A percentile compares a stretch with the other conserved stretches of the same genome.
Conservation (phyloP, 2,113 vertebrate species). For the Corvus moneduloides region DNA sequence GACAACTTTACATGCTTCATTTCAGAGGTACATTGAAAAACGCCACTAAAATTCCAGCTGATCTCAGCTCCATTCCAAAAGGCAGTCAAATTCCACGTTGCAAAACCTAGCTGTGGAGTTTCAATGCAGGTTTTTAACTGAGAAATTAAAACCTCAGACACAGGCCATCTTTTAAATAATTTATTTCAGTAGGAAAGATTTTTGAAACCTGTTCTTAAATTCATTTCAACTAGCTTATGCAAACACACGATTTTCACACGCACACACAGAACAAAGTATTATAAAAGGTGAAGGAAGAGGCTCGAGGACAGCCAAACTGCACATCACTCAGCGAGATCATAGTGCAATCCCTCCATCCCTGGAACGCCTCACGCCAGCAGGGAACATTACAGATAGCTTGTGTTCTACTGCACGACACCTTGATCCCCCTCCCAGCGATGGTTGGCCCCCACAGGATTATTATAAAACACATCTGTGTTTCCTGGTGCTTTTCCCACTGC, state of each 20-base stretch:
- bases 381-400: conserved; percentile 64
- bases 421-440: neutral
- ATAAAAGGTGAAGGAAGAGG: conserved; percentile 66
- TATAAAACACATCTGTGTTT: neutral
- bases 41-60: neutral
- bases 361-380: neutral
- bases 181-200: conserved; percentile 83
- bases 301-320: conserved; percentile 70
- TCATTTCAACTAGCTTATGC: conserved; percentile 73
- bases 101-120: neutral
- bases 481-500: neutral
- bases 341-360: conserved; percentile 67
- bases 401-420: conserved; percentile 20
- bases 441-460: neutral
- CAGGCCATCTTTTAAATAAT: conserved; percentile 71
- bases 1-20: neutral
- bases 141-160: conserved; percentile 54
- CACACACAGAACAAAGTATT: conserved; percentile 57
- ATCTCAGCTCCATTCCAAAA: neutral
- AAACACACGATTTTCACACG: conserved; percentile 75
- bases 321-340: conserved; percentile 90
- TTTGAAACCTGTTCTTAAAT: conserved; percentile 76
- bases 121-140: neutral
- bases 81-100: neutral
- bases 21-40: neutral